Evolutionary conservation across 2,797 vertebrate species (phyloP), one percentile per base, ranked within the genome.

Genomic region (Phalloptychus januarius): DNA sequence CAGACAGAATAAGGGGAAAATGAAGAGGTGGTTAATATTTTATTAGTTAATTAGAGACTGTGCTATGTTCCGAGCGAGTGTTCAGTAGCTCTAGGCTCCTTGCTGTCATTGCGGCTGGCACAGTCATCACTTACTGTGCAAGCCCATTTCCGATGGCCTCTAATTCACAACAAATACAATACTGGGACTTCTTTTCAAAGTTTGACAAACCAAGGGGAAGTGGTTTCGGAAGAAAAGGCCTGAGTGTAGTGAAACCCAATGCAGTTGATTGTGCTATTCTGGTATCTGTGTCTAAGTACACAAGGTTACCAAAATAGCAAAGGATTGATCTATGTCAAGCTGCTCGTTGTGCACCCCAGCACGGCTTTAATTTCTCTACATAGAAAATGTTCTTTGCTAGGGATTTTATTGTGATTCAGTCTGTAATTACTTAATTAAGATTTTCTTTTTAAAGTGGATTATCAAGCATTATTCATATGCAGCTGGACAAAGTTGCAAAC

Each of bases 11-110:
- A 76, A 92, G 89, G 85, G 80, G 87, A 92, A 91, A 93, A 90
- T 89, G 89, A 93, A 87, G 87, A 92, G 92, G 86, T 93, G 89
- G 88, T 95, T 94, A 95, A 95, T 95, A 95, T 95, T 95, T 94
- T 88, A 95, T 95, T 91, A 94, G 93, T 94, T 95, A 95, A 95
- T 95, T 95, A 95, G 91, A 91, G 90, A 85, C 81, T 87, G 89
- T 85, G 90, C 89, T 89, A 79, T 71, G 87, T 93, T 94, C 85
- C 78, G 90, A 89, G 89, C 56, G 87, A 86, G 87, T 83, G 87
- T 80, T 87, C 90, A 81, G 91, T 95, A 91, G 92, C 95, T 95
- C 84, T 71, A 90, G 94, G 95, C 92, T 91, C 84, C 90, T 52
- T 85, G 83, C 87, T 91, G 93, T 95, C 94, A 95, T 74, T 90